Conservation (phyloP, 2,113 vertebrate genomes). For the Muntiacus reevesi region DNA sequence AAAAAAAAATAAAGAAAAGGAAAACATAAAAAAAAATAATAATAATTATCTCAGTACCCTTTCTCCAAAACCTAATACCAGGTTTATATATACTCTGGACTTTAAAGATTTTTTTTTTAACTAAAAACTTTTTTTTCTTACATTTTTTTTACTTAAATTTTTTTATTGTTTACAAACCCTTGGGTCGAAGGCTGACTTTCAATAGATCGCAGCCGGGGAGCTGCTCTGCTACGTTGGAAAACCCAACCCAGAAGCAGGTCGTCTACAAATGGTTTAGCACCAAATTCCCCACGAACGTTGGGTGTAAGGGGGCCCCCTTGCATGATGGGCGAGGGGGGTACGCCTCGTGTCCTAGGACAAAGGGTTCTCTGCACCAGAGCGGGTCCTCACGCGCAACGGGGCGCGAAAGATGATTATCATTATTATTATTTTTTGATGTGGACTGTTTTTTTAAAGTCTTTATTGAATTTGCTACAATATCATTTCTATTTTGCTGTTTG, state of each 20-base stretch:
- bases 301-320: no score
- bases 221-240: background rate
- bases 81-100: background rate
- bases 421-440: background rate
- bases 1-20: no score
- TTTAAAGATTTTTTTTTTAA: background rate
- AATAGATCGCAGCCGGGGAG: background rate
- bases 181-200: background rate
- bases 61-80: background rate
- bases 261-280: background rate
- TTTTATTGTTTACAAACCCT: background rate
- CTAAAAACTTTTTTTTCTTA: accelerated
- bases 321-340: accelerated
- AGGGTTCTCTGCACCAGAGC: accelerated
- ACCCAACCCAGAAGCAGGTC: background rate
- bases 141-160: background rate
- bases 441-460: background rate
- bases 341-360: no score
- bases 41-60: background rate
- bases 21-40: no score
- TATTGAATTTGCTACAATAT: background rate
- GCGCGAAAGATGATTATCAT: accelerated
- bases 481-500: background rate
- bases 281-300: background rate
- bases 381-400: accelerated